Percentiles rank a stretch among this genome's conserved stretches.
Conservation (phyloP, 53 echinoderm and acorn worm genomes). For the Echinometra lucunter region DNA sequence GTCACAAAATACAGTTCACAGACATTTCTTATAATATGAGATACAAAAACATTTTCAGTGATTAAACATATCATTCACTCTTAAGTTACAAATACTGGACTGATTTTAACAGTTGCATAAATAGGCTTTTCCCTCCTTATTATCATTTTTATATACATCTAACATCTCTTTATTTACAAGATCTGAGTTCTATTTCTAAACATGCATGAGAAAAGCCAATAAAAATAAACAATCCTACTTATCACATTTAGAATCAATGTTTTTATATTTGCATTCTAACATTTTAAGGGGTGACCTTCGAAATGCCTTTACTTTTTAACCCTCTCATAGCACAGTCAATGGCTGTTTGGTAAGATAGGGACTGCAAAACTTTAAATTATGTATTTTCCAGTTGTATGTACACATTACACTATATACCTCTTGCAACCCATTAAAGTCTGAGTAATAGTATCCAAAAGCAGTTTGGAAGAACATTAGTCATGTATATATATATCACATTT, state of each 20-base stretch:
- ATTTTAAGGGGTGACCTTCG: not conserved
- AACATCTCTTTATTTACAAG: not conserved
- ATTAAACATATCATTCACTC: not conserved
- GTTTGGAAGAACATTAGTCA: no score
- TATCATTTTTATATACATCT: not conserved
- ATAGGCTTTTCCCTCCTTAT: not conserved
- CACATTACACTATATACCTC: no score
- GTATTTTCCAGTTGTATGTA: no score
- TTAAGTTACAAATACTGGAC: conserved; percentile 5
- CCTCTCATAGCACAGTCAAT: no score
- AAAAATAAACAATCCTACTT: not conserved
- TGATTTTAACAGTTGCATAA: not conserved
- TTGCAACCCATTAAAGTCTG: no score
- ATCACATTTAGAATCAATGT: not conserved
- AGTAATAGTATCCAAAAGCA: no score
- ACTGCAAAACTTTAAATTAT: no score
- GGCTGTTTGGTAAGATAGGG: no score
- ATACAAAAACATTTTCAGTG: conserved; percentile 14
- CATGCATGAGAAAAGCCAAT: not conserved
- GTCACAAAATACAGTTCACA: conserved; percentile 7
- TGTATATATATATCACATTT: no score
- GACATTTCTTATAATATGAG: not conserved
- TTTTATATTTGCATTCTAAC: not conserved
- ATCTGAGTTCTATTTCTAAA: not conserved
- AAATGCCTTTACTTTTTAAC: no score